These are phyloP conservation scores for Lacerta bilineata DNA, from an alignment of 2,797 vertebrate genomes.

Conservation along the genomic window DNA sequence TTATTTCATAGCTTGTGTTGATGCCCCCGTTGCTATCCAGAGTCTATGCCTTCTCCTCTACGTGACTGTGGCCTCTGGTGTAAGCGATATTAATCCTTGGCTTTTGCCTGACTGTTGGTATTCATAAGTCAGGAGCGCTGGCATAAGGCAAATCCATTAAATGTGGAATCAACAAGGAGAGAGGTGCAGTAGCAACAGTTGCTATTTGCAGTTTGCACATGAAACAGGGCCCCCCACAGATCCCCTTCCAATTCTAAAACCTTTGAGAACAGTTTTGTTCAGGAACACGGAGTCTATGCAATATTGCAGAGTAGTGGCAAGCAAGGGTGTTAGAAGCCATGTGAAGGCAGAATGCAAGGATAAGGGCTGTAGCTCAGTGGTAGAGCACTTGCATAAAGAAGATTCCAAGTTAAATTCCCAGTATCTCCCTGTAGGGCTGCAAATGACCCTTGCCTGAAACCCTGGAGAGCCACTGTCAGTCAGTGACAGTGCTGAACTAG, in stretches of 20 bases:
- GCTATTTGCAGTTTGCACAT: constrained; percentile 80
- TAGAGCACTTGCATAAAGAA: too few relatives aligned
- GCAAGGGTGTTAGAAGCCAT: not conserved
- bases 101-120: constrained; percentile 65
- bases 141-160: constrained; percentile 66
- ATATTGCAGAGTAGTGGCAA: constrained; percentile 35
- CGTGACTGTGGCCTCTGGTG: constrained; percentile 58
- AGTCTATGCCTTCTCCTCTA: constrained; percentile 60
- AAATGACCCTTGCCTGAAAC: too few relatives aligned
- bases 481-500: too few relatives aligned
- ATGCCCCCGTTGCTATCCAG: constrained; percentile 65
- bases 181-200: constrained; percentile 77
- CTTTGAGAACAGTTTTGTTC: constrained; percentile 50
- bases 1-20: constrained; percentile 53
- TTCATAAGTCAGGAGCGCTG: constrained; percentile 70
- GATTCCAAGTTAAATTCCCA: too few relatives aligned
- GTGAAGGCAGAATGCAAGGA: not conserved
- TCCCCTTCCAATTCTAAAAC: constrained; percentile 56
- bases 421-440: too few relatives aligned
- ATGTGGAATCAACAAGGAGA: constrained; percentile 58
- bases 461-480: too few relatives aligned
- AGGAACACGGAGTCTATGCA: constrained; percentile 41
- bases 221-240: constrained; percentile 45
- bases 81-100: constrained; percentile 61
- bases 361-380: too few relatives aligned